These are phyloP conservation scores for Myotis vivesi DNA, from an alignment of 2,797 vertebrate species.

Conservation along the genomic window DNA sequence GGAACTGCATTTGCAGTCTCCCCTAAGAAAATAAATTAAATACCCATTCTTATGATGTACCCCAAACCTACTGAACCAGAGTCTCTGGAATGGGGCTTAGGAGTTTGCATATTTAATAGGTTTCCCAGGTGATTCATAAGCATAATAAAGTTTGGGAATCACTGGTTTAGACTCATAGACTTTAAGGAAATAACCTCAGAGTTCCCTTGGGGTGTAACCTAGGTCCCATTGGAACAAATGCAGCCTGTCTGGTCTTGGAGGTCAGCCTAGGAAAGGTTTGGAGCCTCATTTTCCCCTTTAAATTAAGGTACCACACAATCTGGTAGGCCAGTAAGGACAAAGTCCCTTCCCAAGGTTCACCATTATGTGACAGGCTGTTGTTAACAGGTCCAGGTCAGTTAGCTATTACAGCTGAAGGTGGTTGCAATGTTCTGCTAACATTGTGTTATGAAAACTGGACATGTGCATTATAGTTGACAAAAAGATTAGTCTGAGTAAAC, in stretches of 20 bases:
- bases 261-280: background rate
- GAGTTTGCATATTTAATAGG: background rate
- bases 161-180: background rate
- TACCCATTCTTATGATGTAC: background rate
- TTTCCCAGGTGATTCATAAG: background rate
- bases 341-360: background rate
- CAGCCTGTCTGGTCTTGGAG: background rate
- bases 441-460: background rate
- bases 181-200: background rate
- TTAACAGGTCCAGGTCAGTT: background rate
- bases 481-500: background rate
- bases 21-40: background rate
- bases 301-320: background rate
- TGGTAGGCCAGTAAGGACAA: background rate
- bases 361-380: background rate
- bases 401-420: background rate
- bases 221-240: background rate
- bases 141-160: background rate
- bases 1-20: background rate
- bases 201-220: background rate
- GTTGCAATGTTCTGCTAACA: background rate
- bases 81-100: constrained; percentile 10
- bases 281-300: background rate
- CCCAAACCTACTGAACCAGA: background rate
- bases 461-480: background rate